Base-by-base conservation (phyloP, 2,113 vertebrate species). In the Ceuthmochares aereus region DNA sequence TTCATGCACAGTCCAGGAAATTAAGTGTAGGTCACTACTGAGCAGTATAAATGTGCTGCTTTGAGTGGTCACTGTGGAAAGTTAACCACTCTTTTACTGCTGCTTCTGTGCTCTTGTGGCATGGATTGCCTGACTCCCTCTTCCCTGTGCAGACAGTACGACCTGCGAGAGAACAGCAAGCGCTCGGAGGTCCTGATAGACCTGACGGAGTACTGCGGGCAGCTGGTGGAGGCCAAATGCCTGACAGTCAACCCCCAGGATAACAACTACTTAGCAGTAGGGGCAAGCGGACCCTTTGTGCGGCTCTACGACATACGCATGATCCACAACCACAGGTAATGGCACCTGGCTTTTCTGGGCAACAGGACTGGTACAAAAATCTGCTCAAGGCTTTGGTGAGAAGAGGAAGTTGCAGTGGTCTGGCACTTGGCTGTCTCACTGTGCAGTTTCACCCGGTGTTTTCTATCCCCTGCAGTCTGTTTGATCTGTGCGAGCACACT, bases 241-340 rank as follows among this genome's bases (percentile, higher is more conserved):
- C 97, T 99, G 68, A 99, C 99, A 0, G 98, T 99, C 76, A 99
- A 99, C 93, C 99, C 99, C 49, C 98, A 99, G 18, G 99, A 99
- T 95, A 99, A 99, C 98, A 99, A 99, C 94, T 99, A 99, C 93
- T 93, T 99, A 92, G 99, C 99, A 0, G 99, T 99, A 17, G 99
- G 99, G 45, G 99, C 99, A 66, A 99, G 99, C 2, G 99, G 99
- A 42, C 99, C 99, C 42, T 99, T 99, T 4, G 99, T 99, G 70
- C 98, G 99, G 30, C 99, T 99, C 63, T 99, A 99, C 10, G 99
- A 99, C 97, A 99, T 99, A 64, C 98, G 99, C 85, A 99, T 99
- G 99, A 99, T 99, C 97, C 99, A 99, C 96, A 99, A 99, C 96
- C 99, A 99, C 98, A 99, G 99, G 99, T 99, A 52, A 92, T 13